Conservation (phyloP, 2,888 invertebrate genomes). For the Phalera bucephala region DNA sequence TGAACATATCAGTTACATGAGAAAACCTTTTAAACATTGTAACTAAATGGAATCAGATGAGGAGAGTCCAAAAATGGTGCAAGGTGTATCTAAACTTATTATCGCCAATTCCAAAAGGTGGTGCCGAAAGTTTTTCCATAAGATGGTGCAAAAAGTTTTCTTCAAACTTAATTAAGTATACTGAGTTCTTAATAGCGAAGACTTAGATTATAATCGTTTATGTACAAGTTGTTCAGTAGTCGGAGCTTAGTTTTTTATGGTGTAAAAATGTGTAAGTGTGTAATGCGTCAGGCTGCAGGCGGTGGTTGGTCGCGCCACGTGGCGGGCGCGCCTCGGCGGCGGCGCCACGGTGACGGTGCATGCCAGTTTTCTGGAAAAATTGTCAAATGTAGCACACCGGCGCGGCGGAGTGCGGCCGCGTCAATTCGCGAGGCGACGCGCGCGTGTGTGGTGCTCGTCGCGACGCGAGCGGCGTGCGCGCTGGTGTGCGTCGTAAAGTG, state of each 20-base stretch:
- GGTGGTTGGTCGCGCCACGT: slow-evolving; percentile 48
- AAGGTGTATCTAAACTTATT: too few species aligned
- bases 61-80: too few species aligned
- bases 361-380: slow-evolving; percentile 81
- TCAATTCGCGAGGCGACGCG: slow-evolving; percentile 60
- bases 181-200: not conserved
- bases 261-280: not conserved
- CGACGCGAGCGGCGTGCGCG: slow-evolving; percentile 56
- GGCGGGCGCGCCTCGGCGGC: slow-evolving; percentile 52
- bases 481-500: slow-evolving; percentile 77
- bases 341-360: slow-evolving; percentile 63
- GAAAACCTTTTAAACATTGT: too few species aligned
- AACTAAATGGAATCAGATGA: too few species aligned
- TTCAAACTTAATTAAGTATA: too few species aligned
- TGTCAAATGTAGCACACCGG: slow-evolving; percentile 78
- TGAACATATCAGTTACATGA: too few species aligned
- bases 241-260: too few species aligned
- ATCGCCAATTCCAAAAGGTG: too few species aligned
- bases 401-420: slow-evolving; percentile 40
- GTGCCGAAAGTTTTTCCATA: too few species aligned
- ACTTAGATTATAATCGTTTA: not conserved
- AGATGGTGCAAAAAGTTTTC: too few species aligned
- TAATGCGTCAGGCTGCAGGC: slow-evolving; percentile 10
- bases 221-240: not conserved
- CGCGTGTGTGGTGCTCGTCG: slow-evolving; percentile 61